phyloP scores from a whole-genome alignment of 2,888 invertebrate species.

The Serrognathus titanus region DNA sequence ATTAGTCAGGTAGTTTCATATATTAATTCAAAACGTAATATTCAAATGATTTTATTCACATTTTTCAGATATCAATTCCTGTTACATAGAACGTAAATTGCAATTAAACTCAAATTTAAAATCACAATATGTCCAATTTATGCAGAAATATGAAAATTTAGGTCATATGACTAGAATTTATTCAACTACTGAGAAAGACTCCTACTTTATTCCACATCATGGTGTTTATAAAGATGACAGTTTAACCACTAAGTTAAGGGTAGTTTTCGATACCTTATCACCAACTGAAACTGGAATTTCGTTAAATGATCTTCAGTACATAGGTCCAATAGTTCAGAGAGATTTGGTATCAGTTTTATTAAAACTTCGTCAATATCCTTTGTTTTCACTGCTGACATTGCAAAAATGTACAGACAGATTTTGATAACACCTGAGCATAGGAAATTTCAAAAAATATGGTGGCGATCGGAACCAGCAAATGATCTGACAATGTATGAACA shows the following conservation, averaged over 20 bases:
- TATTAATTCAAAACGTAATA: no score
- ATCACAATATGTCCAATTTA: neutral
- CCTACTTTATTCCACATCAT: neutral
- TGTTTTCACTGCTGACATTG: no score
- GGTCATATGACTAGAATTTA: neutral
- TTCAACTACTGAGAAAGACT: neutral
- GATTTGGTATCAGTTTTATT: no score
- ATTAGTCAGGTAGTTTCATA: neutral
- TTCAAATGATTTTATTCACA: neutral
- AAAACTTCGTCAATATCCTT: no score
- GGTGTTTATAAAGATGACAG: neutral
- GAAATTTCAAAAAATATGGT: no score
- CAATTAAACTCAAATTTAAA: neutral
- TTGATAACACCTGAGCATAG: neutral
- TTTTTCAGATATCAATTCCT: no score
- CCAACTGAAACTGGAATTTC: neutral
- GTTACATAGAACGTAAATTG: neutral
- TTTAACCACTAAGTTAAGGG: neutral
- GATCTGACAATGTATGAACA: no score
- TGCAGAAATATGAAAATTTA: neutral
- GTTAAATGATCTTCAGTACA: constrained; percentile 3
- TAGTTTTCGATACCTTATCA: neutral
- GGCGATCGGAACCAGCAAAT: no score
- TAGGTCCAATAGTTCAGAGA: no score
- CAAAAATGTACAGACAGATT: no score